Evolutionary conservation across 2,797 vertebrate species (phyloP).

Genomic region (Betta splendens): DNA sequence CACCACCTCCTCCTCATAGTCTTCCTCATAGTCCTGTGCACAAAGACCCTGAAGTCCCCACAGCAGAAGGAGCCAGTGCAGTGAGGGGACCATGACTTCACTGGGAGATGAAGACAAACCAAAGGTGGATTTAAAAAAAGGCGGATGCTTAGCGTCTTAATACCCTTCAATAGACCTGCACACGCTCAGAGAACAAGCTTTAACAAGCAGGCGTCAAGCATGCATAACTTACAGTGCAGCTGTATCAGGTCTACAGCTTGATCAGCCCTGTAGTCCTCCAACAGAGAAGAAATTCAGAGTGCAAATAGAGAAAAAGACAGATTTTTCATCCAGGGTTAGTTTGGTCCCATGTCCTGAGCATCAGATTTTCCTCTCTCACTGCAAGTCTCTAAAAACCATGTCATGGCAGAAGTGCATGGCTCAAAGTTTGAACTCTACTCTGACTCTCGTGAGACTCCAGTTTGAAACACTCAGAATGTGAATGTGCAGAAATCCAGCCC

Average conservation of each 20-base stretch:
- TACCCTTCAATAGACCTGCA: constrained; percentile 4
- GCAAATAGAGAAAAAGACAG: constrained; percentile 24
- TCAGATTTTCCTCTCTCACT: constrained; percentile 12
- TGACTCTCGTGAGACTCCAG: constrained; percentile 46
- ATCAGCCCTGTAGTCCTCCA: constrained; percentile 24
- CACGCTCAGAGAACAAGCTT: constrained; percentile 52
- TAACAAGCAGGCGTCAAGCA: constrained; percentile 45
- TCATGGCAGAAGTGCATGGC: constrained; percentile 8
- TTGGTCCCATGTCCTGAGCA: constrained; percentile 41
- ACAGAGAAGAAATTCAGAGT: constrained; percentile 6
- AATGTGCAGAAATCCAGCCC: constrained; percentile 55
- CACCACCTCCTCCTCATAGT: constrained; percentile 68
- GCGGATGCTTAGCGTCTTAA: constrained; percentile 20
- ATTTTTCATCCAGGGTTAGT: constrained; percentile 44
- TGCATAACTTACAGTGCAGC: constrained; percentile 68
- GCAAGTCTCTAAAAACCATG: constrained; percentile 23
- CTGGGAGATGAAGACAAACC: constrained; percentile 28
- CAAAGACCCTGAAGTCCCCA: constrained; percentile 76
- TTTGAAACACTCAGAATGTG: constrained; percentile 45
- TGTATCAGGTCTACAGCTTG: constrained; percentile 43
- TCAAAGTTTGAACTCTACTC: constrained; percentile 24
- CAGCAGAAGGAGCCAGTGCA: constrained; percentile 83
- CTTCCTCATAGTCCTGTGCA: constrained; percentile 82
- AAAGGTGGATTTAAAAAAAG: constrained; percentile 15
- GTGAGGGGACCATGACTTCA: constrained; percentile 64